A percentile compares a stretch with the other conserved stretches of the same genome.
Conservation (phyloP, 2,113 vertebrate species). For the Chaetorhynchus papuensis region DNA sequence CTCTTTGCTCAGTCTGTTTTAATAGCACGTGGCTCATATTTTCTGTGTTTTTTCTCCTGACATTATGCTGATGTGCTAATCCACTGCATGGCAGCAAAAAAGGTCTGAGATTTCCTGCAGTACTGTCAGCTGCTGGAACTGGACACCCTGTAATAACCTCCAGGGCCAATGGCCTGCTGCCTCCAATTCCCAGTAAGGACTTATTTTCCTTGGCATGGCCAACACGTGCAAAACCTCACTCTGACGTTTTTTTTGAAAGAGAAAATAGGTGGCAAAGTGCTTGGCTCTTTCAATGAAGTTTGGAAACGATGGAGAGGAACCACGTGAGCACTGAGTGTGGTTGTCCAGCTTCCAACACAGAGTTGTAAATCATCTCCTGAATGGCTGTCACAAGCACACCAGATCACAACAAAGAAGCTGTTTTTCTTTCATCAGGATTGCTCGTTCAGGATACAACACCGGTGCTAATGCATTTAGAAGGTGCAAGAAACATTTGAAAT, state of each 20-base stretch:
- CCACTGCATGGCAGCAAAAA: background rate
- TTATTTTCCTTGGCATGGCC: conserved; percentile 1
- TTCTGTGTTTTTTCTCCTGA: background rate
- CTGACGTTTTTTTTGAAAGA: background rate
- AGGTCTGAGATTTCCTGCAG: background rate
- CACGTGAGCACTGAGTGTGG: background rate
- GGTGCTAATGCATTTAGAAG: background rate
- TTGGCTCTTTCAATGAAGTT: conserved; percentile 33
- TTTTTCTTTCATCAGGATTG: background rate
- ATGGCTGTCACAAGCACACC: background rate
- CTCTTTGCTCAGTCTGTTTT: background rate
- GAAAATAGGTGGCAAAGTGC: background rate
- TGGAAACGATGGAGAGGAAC: background rate
- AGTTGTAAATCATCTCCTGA: conserved; percentile 13
- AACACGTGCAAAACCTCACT: background rate
- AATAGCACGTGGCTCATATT: background rate
- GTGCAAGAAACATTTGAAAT: background rate
- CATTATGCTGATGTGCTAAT: background rate
- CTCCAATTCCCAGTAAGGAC: background rate
- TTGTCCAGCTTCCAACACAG: background rate
- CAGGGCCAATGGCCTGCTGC: background rate
- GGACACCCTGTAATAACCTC: background rate
- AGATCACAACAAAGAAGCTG: background rate
- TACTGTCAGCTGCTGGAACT: conserved; percentile 15
- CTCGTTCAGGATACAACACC: background rate